Conservation (phyloP, 2,888 invertebrate genomes). For the Cyaniris semiargus region DNA sequence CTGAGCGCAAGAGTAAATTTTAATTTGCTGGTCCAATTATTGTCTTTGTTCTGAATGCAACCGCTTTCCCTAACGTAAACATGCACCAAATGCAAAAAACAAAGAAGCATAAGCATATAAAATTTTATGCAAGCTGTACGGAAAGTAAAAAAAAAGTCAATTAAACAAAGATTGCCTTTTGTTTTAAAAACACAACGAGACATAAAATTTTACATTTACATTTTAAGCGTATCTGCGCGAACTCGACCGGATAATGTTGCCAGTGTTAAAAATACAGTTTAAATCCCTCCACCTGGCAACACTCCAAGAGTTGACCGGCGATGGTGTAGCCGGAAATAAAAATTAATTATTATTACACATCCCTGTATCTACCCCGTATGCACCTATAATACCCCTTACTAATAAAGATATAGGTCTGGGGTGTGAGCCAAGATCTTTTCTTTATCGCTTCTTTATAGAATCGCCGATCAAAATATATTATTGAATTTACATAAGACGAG, state of each 20-base stretch:
- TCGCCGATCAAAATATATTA: too few species aligned
- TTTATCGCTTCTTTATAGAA: too few species aligned
- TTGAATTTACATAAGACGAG: too few species aligned
- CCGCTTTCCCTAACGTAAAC: conserved; percentile 1
- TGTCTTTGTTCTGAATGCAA: not conserved
- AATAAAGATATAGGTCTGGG: too few species aligned
- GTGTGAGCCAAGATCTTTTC: too few species aligned
- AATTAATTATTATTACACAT: conserved; percentile 44
- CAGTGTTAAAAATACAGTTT: conserved; percentile 42
- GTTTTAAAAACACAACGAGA: conserved; percentile 20
- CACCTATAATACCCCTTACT: not conserved
- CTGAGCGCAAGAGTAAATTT: not conserved
- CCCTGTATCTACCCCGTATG: conserved; percentile 9
- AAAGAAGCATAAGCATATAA: conserved; percentile 13
- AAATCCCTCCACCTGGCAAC: conserved; percentile 44
- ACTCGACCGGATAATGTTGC: conserved; percentile 40
- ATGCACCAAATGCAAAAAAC: conserved; percentile 21
- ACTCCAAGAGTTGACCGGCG: conserved; percentile 41
- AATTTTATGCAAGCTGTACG: conserved; percentile 19
- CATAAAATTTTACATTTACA: conserved; percentile 28
- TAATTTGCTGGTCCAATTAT: conserved; percentile 17
- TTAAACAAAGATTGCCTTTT: conserved; percentile 26
- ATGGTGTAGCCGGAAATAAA: conserved; percentile 42
- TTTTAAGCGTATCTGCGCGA: conserved; percentile 25
- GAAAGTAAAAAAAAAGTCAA: conserved; percentile 22